Evolutionary conservation across 2,797 vertebrate genomes (phyloP), one percentile per base, ranked within the genome.

Genomic region (Lateolabrax maculatus): DNA sequence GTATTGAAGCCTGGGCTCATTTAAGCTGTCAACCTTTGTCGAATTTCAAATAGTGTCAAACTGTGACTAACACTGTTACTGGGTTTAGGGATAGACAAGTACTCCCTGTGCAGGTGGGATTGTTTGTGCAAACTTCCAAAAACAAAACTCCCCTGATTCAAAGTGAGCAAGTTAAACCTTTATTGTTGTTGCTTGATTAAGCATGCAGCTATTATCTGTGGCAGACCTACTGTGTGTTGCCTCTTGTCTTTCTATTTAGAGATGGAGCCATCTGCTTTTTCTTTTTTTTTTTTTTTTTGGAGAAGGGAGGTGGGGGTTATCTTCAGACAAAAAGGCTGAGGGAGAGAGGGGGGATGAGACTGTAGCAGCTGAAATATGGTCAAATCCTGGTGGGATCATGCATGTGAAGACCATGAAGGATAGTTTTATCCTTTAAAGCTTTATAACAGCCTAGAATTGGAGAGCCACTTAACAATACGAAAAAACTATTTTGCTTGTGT

Each of bases 231-330:
- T 70, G 75, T 61, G 79, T 70, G 77, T 69, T 71, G 55, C 62
- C 73, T 77, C 58, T 55, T 71, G 74, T 62, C 51, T 78, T 76
- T 85, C 65, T 73, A 73, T 87, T 85, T 83, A 71, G 78, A 72
- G 75, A 86, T 67, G 56, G 37, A 80, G 73, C 72, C 79, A 84
- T 88, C 80, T 87, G 77, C 62, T 81, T 81, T 73, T 80, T n/a
- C n/a, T 68, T 49, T 66, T 56, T 57, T 73, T 41, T 16, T 21
- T 37, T 46, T 12, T 53, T 34, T 25, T 16, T 41, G 44, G 39
- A 39, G 44, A 23, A 46, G 34, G 34, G 43, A 19, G 64, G 49
- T 10, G 62, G 80, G 62, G 19, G 69, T 61, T 57, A 65, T 68
- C 69, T 74, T 72, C 55, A 78, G 67, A 85, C 65, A 83, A 80